Evolutionary conservation across 1,140 invertebrate genomes (phyloP), one percentile per base, ranked within the genome.

Genomic region (Proctacanthus coquilletti): DNA sequence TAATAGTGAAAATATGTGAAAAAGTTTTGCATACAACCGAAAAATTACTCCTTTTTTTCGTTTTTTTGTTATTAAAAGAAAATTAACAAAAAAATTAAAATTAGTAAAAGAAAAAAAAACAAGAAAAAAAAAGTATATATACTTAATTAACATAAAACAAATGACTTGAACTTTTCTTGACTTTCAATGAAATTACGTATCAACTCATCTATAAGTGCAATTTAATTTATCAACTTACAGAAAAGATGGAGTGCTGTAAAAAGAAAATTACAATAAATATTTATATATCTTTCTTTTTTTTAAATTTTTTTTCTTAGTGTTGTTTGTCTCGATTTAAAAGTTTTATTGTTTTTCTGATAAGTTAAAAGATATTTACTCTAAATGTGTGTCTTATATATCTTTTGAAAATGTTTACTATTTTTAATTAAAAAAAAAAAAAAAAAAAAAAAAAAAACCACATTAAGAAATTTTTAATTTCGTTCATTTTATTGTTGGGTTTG

Each of bases 161-260:
- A n/a, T n/a, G n/a, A n/a, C n/a, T n/a, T n/a, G n/a, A n/a, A n/a
- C n/a, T n/a, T n/a, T n/a, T n/a, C n/a, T n/a, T n/a, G n/a, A n/a
- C n/a, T n/a, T n/a, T n/a, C n/a, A n/a, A 9, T 27, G 13, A 27
- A 9, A 27, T 27, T 27, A 9, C 13, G 8, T 27, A 13, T 27
- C 23, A 27, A 27, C 23, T 27, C n/a, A n/a, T n/a, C n/a, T n/a
- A n/a, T n/a, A n/a, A n/a, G 23, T 27, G 13, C 23, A 27, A 13
- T 27, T 27, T n/a, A n/a, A n/a, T 8, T 32, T 6, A 25, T 21
- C 18, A 33, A 55, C 55, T 58, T 54, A 58, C 55, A 58, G 41
- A 50, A 58, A 58, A 10, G 55, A 58, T 40, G 55, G 55, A 32
- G 55, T 58, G 41, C 55, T 57, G 45, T 21, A 43, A 47, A 32